Conservation (phyloP, 35 echinoderm and acorn worm species). For the Ophiothrix spiculata region DNA sequence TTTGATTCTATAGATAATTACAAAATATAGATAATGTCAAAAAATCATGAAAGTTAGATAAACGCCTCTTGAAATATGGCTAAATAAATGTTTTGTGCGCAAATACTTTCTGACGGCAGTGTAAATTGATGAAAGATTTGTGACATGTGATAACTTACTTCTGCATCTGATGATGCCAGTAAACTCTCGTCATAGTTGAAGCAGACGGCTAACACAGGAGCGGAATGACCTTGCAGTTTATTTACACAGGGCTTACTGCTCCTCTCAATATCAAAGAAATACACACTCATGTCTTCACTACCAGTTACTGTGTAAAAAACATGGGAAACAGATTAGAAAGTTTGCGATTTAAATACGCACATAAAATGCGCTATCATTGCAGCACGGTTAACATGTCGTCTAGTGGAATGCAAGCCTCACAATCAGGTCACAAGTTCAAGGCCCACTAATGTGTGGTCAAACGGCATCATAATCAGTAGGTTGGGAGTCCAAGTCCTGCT, state of each 20-base stretch:
- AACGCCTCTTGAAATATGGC: no score
- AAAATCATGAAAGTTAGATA: no score
- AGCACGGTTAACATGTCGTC: no score
- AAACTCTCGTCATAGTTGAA: conserved; percentile 98
- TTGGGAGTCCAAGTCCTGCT: neutral
- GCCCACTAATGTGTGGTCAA: neutral
- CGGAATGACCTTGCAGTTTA: conserved; percentile 94
- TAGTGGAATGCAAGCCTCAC: no score
- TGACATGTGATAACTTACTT: conserved; percentile 56
- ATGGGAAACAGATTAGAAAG: neutral
- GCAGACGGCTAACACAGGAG: conserved; percentile 77
- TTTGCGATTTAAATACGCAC: neutral
- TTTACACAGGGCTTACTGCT: conserved; percentile 86
- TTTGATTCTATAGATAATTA: neutral
- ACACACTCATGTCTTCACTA: conserved; percentile 96
- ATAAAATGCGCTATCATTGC: neutral
- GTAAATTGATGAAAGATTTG: neutral
- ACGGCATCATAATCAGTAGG: neutral
- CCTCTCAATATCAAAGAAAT: conserved; percentile 96
- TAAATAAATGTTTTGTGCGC: no score
- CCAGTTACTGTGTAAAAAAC: conserved; percentile 68
- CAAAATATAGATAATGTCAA: neutral
- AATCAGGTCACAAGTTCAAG: neutral
- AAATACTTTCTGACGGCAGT: neutral
- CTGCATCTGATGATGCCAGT: conserved; percentile 87